Evolutionary conservation across 2,888 invertebrate genomes (phyloP), one percentile per base, ranked within the genome.

Genomic region (Agrochola lota): DNA sequence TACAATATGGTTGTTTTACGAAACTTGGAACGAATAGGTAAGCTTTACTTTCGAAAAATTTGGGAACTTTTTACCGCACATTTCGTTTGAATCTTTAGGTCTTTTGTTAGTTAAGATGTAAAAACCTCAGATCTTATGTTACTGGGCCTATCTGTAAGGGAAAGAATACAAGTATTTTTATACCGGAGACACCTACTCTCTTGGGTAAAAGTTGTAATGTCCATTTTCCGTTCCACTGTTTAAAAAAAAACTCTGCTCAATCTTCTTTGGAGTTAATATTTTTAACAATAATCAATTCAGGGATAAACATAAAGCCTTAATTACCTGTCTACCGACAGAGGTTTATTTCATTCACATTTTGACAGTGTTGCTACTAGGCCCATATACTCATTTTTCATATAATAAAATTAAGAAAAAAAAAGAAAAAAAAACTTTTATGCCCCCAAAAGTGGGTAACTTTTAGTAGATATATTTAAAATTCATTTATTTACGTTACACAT

Each of bases 91-190:
- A 66, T 67, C 7, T 71, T 43, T 64, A 83, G 35, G 46, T 57
- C 23, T 79, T 60, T 84, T 71, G 60, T 74, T 63, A 30, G 70
- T 35, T 69, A 20, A 55, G 74, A 43, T 64, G 43, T 84, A 83
- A 83, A 79, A 84, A 71, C 74, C 74, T 84, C 11, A 35, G 60
- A 20, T 35, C 23, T 46, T 59, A 11, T 23, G 15, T 40, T 43
- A 26, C 49, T 64, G n/a, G 40, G 40, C 3, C 26, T 60, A 67
- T 67, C 49, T 70, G 23, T 40, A 66, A n/a, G 11, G 11, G 3
- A 59, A 69, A 59, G 7, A 62, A 79, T 71, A 70, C 20, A 46
- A 49, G 17, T 68, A 57, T 71, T 64, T 30, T 57, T 70, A 40
- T 62, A 20, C 26, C 46, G 26, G 4, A 40, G 17, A 20, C 11